These are phyloP conservation scores for Listronotus bonariensis DNA, from an alignment of 1,140 invertebrate species.

Conservation along the genomic window DNA sequence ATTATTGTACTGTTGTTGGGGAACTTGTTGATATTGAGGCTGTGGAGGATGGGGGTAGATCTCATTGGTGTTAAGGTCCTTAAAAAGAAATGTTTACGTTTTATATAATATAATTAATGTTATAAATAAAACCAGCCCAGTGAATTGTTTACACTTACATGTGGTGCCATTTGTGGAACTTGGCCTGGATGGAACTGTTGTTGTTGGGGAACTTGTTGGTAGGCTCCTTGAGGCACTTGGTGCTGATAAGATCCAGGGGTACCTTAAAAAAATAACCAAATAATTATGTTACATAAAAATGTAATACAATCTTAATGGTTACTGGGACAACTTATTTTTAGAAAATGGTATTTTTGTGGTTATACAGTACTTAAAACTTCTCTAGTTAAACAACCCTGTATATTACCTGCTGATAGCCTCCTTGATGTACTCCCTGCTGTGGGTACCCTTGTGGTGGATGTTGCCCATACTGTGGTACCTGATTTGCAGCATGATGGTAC, in stretches of 20 bases:
- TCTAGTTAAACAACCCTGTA: too few species aligned
- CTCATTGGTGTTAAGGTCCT: conserved; percentile 49
- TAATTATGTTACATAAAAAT: too few species aligned
- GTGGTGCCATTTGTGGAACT: conserved; percentile 50
- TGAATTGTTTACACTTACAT: conserved; percentile 35
- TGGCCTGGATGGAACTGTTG: conserved; percentile 51
- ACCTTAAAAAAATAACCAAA: background rate
- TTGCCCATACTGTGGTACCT: conserved; percentile 38
- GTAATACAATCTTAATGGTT: too few species aligned
- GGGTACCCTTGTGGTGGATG: conserved; percentile 27
- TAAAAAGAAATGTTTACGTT: too few species aligned
- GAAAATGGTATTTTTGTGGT: too few species aligned
- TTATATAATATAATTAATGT: background rate
- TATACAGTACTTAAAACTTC: too few species aligned
- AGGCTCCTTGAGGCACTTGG: conserved; percentile 12
- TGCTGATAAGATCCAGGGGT: conserved; percentile 35
- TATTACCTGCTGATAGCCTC: conserved; percentile 26
- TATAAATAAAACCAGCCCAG: conserved; percentile 1
- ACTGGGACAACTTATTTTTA: too few species aligned
- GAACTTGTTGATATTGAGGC: conserved; percentile 15
- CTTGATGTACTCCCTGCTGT: conserved; percentile 32
- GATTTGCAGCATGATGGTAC: conserved; percentile 52
- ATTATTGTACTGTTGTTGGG: conserved; percentile 16
- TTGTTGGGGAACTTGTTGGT: conserved; percentile 37
- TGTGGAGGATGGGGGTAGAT: conserved; percentile 40